phyloP scores from a whole-genome alignment of 2,888 invertebrate species.

The Agrilus cyanescens region DNA sequence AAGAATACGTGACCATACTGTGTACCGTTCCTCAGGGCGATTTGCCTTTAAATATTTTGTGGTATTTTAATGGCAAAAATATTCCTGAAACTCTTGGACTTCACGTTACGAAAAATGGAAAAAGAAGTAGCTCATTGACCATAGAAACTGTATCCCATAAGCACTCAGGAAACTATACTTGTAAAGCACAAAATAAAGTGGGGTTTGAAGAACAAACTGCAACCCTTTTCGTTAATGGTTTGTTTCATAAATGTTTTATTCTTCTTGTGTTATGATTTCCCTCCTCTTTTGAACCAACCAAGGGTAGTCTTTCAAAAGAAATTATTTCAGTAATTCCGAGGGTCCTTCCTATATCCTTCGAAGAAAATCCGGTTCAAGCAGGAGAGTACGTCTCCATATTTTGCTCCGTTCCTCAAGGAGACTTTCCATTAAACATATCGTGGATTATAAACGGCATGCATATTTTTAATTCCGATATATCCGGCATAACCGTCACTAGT shows the following conservation, averaged over 20 bases:
- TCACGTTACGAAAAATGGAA: conserved; percentile 15
- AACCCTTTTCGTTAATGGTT: conserved; percentile 59
- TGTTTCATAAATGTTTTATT: conserved; percentile 6
- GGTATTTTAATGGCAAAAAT: conserved; percentile 41
- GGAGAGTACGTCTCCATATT: conserved; percentile 56
- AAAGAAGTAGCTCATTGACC: conserved; percentile 42
- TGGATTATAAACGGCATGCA: conserved; percentile 62
- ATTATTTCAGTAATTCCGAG: conserved; percentile 50
- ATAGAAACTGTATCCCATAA: conserved; percentile 20
- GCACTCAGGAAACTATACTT: conserved; percentile 62
- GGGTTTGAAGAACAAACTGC: conserved; percentile 57
- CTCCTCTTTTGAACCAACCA: background rate
- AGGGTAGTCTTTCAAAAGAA: conserved; percentile 25
- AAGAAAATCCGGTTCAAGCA: conserved; percentile 50
- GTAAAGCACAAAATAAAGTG: conserved; percentile 53
- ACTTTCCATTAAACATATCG: conserved; percentile 57
- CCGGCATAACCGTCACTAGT: conserved; percentile 43
- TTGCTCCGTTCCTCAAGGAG: conserved; percentile 60
- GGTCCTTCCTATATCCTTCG: conserved; percentile 39
- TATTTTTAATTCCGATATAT: conserved; percentile 36
- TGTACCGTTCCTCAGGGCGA: conserved; percentile 52
- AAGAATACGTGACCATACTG: conserved; percentile 47
- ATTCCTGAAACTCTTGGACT: conserved; percentile 14
- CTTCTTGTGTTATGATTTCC: conserved; percentile 3
- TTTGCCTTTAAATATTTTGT: conserved; percentile 44